Percentiles rank a stretch among this genome's conserved stretches.
phyloP scores from a whole-genome alignment of 2,888 invertebrate genomes.

The Sesia apiformis region DNA sequence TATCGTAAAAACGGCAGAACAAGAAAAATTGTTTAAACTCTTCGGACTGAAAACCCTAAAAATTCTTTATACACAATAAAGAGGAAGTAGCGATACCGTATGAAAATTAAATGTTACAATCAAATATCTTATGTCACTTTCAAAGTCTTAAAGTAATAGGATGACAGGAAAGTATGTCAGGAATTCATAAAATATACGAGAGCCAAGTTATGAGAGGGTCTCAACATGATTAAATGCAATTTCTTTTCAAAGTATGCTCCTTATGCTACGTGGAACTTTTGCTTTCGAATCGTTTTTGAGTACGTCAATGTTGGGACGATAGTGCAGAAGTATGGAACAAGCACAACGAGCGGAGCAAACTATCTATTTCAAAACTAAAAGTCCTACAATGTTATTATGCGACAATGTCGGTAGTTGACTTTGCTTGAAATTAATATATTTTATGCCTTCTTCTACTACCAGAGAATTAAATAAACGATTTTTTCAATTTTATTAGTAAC shows the following conservation, averaged over 20 bases:
- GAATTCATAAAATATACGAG: slow-evolving; percentile 58
- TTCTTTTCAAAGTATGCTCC: slow-evolving; percentile 64
- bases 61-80: too few relatives aligned
- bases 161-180: slow-evolving; percentile 53
- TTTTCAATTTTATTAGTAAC: too few relatives aligned
- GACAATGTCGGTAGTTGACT: too few relatives aligned
- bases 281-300: slow-evolving; percentile 27
- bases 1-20: too few relatives aligned
- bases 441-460: too few relatives aligned
- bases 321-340: slow-evolving; percentile 8
- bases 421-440: too few relatives aligned
- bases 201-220: slow-evolving; percentile 53
- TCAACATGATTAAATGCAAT: slow-evolving; percentile 68
- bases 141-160: slow-evolving; percentile 60
- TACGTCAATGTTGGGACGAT: slow-evolving; percentile 27
- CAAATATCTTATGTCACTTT: slow-evolving; percentile 1
- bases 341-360: too few relatives aligned
- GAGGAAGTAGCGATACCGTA: not conserved
- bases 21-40: too few relatives aligned
- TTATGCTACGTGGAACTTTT: slow-evolving; percentile 49
- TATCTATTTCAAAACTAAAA: too few relatives aligned
- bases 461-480: too few relatives aligned
- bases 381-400: too few relatives aligned
- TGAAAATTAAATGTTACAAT: not conserved
- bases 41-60: too few relatives aligned